Evolutionary conservation across 2,888 invertebrate species (phyloP), one percentile per base, ranked within the genome.

Genomic region (Sesamia inferens): DNA sequence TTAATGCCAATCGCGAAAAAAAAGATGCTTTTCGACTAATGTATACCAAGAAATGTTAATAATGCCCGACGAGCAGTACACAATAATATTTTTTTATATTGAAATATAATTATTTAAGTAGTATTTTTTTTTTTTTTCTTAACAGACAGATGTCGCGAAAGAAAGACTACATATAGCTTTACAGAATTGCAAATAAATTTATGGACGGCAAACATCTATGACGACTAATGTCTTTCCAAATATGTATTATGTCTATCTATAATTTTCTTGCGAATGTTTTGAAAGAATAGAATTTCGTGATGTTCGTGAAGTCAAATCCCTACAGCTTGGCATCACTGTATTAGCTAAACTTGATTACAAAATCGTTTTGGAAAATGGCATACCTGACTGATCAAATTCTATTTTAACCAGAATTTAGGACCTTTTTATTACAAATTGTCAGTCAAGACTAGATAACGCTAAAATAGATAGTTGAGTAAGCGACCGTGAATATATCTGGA

Each of bases 191-290:
- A 95, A 96, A 94, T 85, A 90, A 95, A 95, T 89, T 82, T 88
- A 93, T 95, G 96, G 96, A 96, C 96, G 96, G 96, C 94, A 94
- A 94, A 90, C 92, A 86, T 88, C 90, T 91, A 90, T 84, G 90
- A 91, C 83, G 87, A 88, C 85, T 88, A 85, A 85, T 88, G 82
- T 79, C 64, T 82, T 81, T 83, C 82, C 78, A 82, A 83, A 82
- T 51, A 68, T n/a, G 31, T 31, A 31, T 31, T 71, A 69, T 72
- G 59, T 77, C 64, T 59, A 68, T 42, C 39, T 55, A 68, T 81
- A 78, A 83, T 83, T 84, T 81, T 71, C 65, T 82, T 67, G 80
- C 74, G 74, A 83, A 82, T 79, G 75, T 68, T 58, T 82, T 79
- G 58, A 83, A 83, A 83, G 80, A 86, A 87, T 81, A 85, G 84